Evolutionary conservation across 2,797 vertebrate genomes (phyloP).

Genomic region (Pempheris klunzingeri): DNA sequence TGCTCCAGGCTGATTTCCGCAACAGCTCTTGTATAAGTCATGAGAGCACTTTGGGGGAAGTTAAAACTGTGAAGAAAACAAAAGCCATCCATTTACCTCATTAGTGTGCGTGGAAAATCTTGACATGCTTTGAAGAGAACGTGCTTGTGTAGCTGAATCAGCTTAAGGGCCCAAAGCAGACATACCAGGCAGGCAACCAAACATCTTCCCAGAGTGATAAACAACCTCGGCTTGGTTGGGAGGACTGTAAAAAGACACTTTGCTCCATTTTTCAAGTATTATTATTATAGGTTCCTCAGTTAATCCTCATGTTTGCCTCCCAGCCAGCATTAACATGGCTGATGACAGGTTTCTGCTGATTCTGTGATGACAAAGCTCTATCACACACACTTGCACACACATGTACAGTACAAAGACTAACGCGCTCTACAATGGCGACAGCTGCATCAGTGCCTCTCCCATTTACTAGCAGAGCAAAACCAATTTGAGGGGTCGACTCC

Average conservation of each 20-base stretch:
- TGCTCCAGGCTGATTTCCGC: constrained; percentile 72
- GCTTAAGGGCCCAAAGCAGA: constrained; percentile 77
- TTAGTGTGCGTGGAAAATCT: constrained; percentile 80
- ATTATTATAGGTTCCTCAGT: constrained; percentile 69
- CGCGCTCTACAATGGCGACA: constrained; percentile 28
- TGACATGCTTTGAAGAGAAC: constrained; percentile 79
- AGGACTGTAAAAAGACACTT: constrained; percentile 70
- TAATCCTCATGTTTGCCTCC: constrained; percentile 75
- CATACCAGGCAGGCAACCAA: constrained; percentile 71
- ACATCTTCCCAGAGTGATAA: constrained; percentile 77
- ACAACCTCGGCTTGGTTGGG: constrained; percentile 70
- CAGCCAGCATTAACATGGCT: constrained; percentile 70
- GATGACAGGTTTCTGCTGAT: constrained; percentile 70
- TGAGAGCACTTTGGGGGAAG: constrained; percentile 75
- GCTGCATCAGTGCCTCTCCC: constrained; percentile 27
- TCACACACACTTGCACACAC: constrained; percentile 16
- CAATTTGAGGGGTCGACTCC: constrained; percentile 30
- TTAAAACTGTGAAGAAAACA: constrained; percentile 80
- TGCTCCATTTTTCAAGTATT: constrained; percentile 75
- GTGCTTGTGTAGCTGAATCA: constrained; percentile 75
- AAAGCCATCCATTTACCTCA: constrained; percentile 83
- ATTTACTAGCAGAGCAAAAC: constrained; percentile 53
- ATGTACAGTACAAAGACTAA: neutral
- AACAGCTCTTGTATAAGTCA: constrained; percentile 76
- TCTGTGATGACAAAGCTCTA: constrained; percentile 52